Evolutionary conservation across 2,113 vertebrate species (phyloP), one percentile per base, ranked within the genome.

Genomic region (Empidonax traillii): DNA sequence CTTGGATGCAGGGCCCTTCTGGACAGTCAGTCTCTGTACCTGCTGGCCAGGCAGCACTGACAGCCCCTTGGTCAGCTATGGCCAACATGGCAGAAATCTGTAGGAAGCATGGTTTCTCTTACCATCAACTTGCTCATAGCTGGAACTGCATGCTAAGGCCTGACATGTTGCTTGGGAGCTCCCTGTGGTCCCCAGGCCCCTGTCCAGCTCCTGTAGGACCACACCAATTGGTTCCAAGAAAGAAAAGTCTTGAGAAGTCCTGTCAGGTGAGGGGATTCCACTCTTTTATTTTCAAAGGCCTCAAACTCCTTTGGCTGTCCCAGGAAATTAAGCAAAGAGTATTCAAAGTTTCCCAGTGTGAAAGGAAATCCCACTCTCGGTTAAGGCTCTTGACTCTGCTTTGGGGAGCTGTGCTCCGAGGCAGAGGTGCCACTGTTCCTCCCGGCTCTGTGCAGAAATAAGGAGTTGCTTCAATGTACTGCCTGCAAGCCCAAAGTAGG

Each of bases 301-400:
- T 86, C 41, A 65, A 25, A 53, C 22, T 63, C 33, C 56, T 56
- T 52, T 43, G 25, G 46, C 55, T 33, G 13, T 37, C 28, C 23
- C 46, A 75, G 61, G 43, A 68, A 89, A 67, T 78, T 12, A 91
- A 74, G 52, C 52, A 75, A 74, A 71, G 47, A 77, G 30, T 21
- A 33, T 47, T 82, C 2, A 3, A 1, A 0, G 0, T 72, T 30
- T 27, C 3, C 23, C 18, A 33, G 6, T 39, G 47, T 31, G 53
- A 65, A 37, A 90, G 31, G 25, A 87, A 95, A 43, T 56, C 41
- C 11, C 0, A 1, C 19, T 35, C 35, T 51, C 2, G 0, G 39
- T 47, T 78, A 35, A 46, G 39, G n/a, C 19, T 89, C 43, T 55
- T 39, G 24, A 35, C 31, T 43, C 10, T 2, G 2, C 25, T 87